These are phyloP conservation scores for Pyrocephalus nanus DNA, from an alignment of 2,797 vertebrate genomes.

Conservation along the genomic window DNA sequence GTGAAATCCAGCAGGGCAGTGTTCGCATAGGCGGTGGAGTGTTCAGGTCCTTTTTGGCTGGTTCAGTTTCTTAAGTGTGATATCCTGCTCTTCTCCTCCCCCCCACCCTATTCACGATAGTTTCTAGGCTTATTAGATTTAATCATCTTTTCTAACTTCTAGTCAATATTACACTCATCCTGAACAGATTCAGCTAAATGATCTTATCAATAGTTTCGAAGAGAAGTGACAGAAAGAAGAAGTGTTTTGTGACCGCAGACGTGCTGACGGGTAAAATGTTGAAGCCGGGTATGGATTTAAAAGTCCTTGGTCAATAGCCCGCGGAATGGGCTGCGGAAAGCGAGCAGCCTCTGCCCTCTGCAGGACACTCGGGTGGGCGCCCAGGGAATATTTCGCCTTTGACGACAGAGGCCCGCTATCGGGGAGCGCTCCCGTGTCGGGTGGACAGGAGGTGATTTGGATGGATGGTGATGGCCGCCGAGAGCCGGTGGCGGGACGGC, in stretches of 20 bases:
- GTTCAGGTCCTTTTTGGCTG: conserved; percentile 12
- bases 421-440: conserved; percentile 23
- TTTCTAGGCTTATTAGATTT: conserved; percentile 76
- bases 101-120: neutral
- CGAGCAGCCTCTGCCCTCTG: conserved; percentile 82
- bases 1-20: neutral
- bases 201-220: conserved; percentile 80
- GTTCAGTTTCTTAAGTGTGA: neutral
- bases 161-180: conserved; percentile 78
- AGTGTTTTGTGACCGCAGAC: conserved; percentile 80
- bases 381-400: conserved; percentile 26
- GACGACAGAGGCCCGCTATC: conserved; percentile 9
- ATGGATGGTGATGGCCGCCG: neutral
- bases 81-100: neutral
- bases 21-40: neutral
- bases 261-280: conserved; percentile 81
- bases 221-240: conserved; percentile 82
- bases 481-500: neutral
- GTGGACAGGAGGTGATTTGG: neutral
- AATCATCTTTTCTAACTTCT: conserved; percentile 79
- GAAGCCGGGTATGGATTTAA: conserved; percentile 77
- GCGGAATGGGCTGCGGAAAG: conserved; percentile 62
- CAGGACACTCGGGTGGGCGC: conserved; percentile 74
- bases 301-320: conserved; percentile 76
- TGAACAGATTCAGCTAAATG: conserved; percentile 81